These are phyloP conservation scores for Caerostris extrusa DNA, from an alignment of 1,140 invertebrate species.

Conservation along the genomic window DNA sequence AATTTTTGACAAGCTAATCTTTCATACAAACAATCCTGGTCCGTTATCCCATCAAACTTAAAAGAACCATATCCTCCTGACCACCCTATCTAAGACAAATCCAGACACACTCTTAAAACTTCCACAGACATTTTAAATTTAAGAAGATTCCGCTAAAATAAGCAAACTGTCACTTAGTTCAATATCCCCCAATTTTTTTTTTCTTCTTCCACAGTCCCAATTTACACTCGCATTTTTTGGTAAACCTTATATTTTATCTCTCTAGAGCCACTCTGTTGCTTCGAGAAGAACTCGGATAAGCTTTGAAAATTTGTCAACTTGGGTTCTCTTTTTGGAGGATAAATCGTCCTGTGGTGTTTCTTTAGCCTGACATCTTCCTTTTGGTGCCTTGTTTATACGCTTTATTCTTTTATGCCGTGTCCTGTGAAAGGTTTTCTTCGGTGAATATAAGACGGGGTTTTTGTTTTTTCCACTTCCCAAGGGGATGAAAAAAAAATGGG, in stretches of 20 bases:
- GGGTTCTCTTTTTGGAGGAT: neutral
- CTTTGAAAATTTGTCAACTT: slow-evolving; percentile 38
- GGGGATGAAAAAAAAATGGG: too few species aligned
- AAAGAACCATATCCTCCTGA: neutral
- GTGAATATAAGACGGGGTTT: neutral
- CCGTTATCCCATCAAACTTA: slow-evolving; percentile 3
- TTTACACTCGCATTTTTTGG: slow-evolving; percentile 21
- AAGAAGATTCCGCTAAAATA: neutral
- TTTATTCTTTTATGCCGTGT: slow-evolving; percentile 19
- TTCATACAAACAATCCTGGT: neutral
- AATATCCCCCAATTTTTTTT: neutral
- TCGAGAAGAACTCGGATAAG: neutral
- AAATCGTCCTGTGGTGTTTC: slow-evolving; percentile 18
- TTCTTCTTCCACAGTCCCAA: neutral
- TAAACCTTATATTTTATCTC: neutral
- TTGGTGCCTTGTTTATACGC: neutral
- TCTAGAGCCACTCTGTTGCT: neutral
- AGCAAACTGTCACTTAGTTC: slow-evolving; percentile 24
- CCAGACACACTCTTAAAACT: neutral
- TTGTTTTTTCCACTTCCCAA: neutral
- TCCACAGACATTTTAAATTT: neutral
- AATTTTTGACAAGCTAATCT: neutral
- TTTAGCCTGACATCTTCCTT: neutral
- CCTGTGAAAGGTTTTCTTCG: neutral
- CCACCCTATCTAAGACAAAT: neutral